Conservation (phyloP, 2,113 vertebrate genomes). For the Antennarius striatus region DNA sequence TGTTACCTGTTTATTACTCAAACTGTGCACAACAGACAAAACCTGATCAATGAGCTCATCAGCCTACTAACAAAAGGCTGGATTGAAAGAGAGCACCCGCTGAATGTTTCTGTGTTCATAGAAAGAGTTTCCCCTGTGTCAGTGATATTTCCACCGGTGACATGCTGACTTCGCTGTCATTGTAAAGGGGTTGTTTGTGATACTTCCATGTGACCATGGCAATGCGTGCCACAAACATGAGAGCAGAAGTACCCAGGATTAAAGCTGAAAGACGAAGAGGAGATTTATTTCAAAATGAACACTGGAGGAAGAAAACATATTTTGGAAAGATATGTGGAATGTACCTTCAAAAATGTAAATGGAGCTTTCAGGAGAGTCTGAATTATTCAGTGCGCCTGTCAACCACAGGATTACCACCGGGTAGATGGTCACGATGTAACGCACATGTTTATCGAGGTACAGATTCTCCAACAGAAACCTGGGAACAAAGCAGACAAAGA, state of each 20-base stretch:
- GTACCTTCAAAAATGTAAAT: constrained; percentile 73
- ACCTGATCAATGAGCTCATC: too few relatives aligned
- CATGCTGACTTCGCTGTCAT: constrained; percentile 21
- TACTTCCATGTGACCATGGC: constrained; percentile 62
- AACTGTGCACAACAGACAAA: too few relatives aligned
- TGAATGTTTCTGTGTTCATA: constrained; percentile 21
- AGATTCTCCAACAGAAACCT: constrained; percentile 83
- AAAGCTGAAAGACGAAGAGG: constrained; percentile 34
- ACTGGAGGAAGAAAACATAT: neutral
- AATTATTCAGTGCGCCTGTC: constrained; percentile 41
- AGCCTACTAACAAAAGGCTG: too few relatives aligned
- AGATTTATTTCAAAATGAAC: constrained; percentile 5
- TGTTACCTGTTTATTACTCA: too few relatives aligned
- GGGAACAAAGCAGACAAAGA: constrained; percentile 12
- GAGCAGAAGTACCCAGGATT: constrained; percentile 40
- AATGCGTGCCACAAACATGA: constrained; percentile 43
- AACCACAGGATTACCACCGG: constrained; percentile 77
- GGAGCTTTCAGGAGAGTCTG: constrained; percentile 1
- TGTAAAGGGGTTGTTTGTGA: constrained; percentile 59
- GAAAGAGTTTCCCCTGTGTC: constrained; percentile 56
- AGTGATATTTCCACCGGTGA: constrained; percentile 68
- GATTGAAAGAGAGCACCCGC: too few relatives aligned
- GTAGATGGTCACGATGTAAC: constrained; percentile 78
- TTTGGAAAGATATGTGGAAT: neutral
- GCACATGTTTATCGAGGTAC: constrained; percentile 75